These are phyloP conservation scores for Channallabes apus DNA, from an alignment of 2,797 vertebrate genomes.

Conservation along the genomic window DNA sequence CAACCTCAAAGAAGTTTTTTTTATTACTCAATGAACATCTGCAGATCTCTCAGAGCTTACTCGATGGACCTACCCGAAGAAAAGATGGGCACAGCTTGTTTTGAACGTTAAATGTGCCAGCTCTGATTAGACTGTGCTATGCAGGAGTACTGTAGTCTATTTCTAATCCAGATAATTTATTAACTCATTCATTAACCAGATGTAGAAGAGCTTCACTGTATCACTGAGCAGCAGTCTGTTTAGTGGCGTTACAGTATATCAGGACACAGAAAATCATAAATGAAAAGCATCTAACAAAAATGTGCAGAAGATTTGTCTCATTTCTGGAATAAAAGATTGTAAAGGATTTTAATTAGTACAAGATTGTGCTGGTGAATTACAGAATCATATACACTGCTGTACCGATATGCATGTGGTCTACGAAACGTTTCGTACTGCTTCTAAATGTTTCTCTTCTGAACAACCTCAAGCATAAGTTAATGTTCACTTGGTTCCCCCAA, in stretches of 20 bases:
- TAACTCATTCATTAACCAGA: conserved; percentile 17
- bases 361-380: background rate
- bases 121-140: conserved; percentile 18
- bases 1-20: conserved; percentile 29
- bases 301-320: background rate
- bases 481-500: background rate
- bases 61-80: conserved; percentile 31
- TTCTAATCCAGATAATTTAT: background rate
- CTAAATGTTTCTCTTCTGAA: background rate
- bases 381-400: background rate
- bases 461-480: background rate
- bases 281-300: background rate
- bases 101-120: background rate
- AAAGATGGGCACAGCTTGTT: conserved; percentile 26
- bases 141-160: conserved; percentile 10
- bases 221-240: background rate
- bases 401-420: background rate
- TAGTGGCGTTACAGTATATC: background rate
- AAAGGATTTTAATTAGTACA: no score
- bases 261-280: no score
- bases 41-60: conserved; percentile 30
- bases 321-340: background rate
- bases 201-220: background rate
- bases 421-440: background rate
- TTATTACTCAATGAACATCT: conserved; percentile 39